Evolutionary conservation across 2,888 invertebrate genomes (phyloP).

Genomic region (Phengaris alcon): DNA sequence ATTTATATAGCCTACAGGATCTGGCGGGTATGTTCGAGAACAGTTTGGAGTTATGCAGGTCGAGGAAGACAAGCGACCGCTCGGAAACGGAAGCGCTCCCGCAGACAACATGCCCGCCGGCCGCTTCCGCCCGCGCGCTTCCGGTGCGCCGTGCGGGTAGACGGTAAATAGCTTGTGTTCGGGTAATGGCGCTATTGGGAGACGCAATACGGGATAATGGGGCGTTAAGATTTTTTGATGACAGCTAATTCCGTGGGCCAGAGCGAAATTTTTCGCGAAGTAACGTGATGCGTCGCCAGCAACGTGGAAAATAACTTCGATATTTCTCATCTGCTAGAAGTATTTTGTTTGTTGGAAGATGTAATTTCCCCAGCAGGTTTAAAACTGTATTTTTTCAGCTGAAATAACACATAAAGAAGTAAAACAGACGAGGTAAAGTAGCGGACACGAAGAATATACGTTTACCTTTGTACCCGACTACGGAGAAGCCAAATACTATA

Average conservation of each 20-base stretch:
- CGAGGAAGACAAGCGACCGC: conserved; percentile 41
- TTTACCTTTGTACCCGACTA: too few relatives aligned
- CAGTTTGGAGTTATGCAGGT: conserved; percentile 41
- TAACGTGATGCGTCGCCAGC: neutral
- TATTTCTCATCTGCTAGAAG: too few relatives aligned
- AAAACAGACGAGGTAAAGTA: too few relatives aligned
- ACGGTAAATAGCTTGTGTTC: conserved; percentile 40
- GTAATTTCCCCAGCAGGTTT: too few relatives aligned
- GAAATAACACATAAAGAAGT: too few relatives aligned
- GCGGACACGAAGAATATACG: too few relatives aligned
- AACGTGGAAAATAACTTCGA: neutral
- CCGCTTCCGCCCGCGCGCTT: conserved; percentile 53
- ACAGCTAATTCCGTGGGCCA: neutral
- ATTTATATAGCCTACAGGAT: conserved; percentile 18
- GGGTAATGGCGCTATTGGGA: conserved; percentile 16
- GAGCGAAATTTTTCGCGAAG: neutral
- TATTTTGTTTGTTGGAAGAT: too few relatives aligned
- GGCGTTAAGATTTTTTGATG: neutral
- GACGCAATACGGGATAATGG: conserved; percentile 18
- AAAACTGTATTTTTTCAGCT: too few relatives aligned
- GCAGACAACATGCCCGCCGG: conserved; percentile 67
- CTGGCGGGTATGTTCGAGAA: conserved; percentile 37
- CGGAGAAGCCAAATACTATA: too few relatives aligned
- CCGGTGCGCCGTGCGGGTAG: conserved; percentile 42
- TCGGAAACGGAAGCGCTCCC: conserved; percentile 58